Base-by-base conservation (phyloP, 2,797 vertebrate species). In the Brotula barbata region DNA sequence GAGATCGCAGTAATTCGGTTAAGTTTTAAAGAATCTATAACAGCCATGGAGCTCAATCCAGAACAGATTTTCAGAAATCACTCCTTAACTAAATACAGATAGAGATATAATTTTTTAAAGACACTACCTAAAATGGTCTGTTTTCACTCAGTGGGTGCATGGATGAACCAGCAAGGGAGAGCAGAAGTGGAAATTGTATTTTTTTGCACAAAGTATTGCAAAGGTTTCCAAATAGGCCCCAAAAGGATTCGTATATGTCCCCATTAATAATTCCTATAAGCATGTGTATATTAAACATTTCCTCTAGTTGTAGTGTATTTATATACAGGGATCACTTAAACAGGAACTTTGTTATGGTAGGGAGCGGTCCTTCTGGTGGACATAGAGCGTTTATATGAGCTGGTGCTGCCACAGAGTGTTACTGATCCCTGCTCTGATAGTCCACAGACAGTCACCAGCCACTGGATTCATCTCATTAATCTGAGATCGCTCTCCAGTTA, bases 391-490 rank as follows among this genome's bases (percentile, higher is more conserved):
- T 67, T 19, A 33, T 39, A 15, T 41, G 51, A 70, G 37, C 31
- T 20, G 23, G 21, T 55, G 64, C 14, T 48, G 54, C 57, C 44
- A 15, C 17, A 66, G 50, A 2, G 37, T 34, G 45, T 57, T 62
- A 43, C 58, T 74, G 69, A 64, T 48, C 53, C 36, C 57, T 53
- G 52, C 60, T 70, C 49, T 40, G 37, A 65, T 78, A 82, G 85
- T 83, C 84, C 73, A 58, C 41, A 41, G 59, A 49, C 58, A 66
- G 71, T 60, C 70, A 60, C 80, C 75, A 60, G 33, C 23, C 53
- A 36, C n/a, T 60, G 54, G 56, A 70, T 61, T 84, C 56, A 81
- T 85, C 74, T 36, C 21, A 28, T 59, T 85, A 81, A 84, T 82
- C 74, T 81, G 39, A 59, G 54, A 66, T 71, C 1, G 0, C 62